Evolutionary conservation across 1,140 invertebrate genomes (phyloP).

Genomic region (Drosophila chauvacae): DNA sequence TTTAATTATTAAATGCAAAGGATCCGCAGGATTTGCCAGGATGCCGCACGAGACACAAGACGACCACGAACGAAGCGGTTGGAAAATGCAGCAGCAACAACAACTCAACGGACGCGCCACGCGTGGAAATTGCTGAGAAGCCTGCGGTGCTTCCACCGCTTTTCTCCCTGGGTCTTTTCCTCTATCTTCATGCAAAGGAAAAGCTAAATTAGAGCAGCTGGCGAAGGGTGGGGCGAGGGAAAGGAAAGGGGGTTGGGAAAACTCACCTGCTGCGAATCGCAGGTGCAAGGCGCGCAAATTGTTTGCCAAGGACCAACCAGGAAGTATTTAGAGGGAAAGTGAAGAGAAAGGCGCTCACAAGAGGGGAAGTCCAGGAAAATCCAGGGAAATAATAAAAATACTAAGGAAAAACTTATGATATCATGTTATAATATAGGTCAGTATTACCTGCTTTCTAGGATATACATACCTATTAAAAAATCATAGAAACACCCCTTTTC

Average conservation of each 20-base stretch:
- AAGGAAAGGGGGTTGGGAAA: not conserved
- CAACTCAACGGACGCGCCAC: constrained; percentile 60
- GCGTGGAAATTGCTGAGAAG: constrained; percentile 67
- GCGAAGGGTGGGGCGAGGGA: not conserved
- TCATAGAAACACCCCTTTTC: not conserved
- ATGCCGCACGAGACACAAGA: constrained; percentile 19
- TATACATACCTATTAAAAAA: not conserved
- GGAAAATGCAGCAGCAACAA: constrained; percentile 27
- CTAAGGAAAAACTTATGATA: too few species aligned
- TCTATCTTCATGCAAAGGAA: constrained; percentile 48
- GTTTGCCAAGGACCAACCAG: constrained; percentile 65
- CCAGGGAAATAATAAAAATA: not conserved
- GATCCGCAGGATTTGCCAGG: constrained; percentile 31
- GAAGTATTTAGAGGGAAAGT: constrained; percentile 64
- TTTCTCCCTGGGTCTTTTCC: constrained; percentile 1
- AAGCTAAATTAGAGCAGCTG: constrained; percentile 67
- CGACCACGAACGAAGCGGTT: constrained; percentile 7
- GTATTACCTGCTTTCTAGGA: not conserved
- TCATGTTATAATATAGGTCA: too few species aligned
- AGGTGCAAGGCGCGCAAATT: constrained; percentile 31
- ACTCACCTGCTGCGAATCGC: constrained; percentile 22
- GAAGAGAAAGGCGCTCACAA: constrained; percentile 3
- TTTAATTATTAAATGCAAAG: constrained; percentile 83
- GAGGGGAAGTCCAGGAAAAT: not conserved
- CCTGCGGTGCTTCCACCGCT: constrained; percentile 51